phyloP scores from a whole-genome alignment of 1,140 invertebrate species.

The Ditylenchus dipsaci region DNA sequence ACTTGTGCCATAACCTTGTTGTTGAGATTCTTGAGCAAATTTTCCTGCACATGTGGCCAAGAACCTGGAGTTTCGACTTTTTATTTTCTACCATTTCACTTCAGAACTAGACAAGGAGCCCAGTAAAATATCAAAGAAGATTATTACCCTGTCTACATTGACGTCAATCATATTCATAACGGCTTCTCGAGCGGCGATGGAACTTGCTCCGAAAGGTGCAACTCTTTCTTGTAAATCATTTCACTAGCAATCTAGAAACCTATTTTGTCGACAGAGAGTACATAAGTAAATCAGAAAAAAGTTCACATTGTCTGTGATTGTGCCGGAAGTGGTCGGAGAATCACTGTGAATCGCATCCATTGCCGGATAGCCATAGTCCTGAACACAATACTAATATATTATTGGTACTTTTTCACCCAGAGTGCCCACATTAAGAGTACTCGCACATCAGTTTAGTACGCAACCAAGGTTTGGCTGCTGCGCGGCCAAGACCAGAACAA shows the following conservation, averaged over 20 bases:
- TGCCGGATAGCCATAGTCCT: no score
- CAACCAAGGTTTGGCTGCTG: no score
- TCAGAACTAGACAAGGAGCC: neutral
- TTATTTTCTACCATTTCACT: no score
- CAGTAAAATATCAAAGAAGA: neutral
- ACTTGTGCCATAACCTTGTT: slow-evolving; percentile 31
- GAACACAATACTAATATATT: no score
- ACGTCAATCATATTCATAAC: slow-evolving; percentile 40
- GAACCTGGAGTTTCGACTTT: slow-evolving; percentile 22
- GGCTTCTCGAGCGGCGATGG: slow-evolving; percentile 33
- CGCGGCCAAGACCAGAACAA: no score
- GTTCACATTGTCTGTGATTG: no score
- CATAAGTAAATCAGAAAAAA: neutral
- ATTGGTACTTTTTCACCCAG: no score
- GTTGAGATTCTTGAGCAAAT: slow-evolving; percentile 43
- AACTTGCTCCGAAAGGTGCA: slow-evolving; percentile 37
- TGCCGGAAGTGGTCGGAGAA: no score
- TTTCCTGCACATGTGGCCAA: slow-evolving; percentile 48
- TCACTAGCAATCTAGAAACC: slow-evolving; percentile 10
- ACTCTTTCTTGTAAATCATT: slow-evolving; percentile 39
- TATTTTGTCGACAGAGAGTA: no score
- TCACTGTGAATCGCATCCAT: no score
- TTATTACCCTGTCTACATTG: slow-evolving; percentile 31
- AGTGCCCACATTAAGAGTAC: no score
- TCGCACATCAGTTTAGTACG: no score